These are phyloP conservation scores for Orthonychiurus folsomi DNA, from an alignment of 2,888 invertebrate genomes.

Conservation along the genomic window DNA sequence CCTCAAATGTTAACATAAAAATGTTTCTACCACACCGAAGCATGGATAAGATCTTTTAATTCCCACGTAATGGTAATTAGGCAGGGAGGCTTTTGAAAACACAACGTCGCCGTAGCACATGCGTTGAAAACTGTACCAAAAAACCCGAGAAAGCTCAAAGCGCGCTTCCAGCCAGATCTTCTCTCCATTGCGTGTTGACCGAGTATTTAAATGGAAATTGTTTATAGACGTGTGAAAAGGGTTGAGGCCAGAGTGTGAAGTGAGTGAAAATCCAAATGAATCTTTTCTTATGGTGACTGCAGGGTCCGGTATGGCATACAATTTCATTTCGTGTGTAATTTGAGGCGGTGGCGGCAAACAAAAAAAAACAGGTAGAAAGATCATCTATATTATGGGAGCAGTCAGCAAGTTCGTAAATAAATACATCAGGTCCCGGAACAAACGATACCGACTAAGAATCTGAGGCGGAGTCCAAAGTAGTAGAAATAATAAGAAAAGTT, in stretches of 20 bases:
- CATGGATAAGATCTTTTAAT: slow-evolving; percentile 2
- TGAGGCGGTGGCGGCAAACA: neutral
- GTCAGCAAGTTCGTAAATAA: neutral
- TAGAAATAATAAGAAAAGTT: neutral
- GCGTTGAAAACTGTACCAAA: too few relatives aligned
- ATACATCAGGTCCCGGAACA: neutral
- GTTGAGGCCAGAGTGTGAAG: neutral
- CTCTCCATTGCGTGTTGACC: neutral
- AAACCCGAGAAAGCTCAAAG: neutral
- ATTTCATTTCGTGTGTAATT: neutral
- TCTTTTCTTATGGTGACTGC: neutral
- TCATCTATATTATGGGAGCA: too few relatives aligned
- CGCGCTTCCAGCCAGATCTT: too few relatives aligned
- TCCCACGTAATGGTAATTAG: neutral
- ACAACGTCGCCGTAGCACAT: too few relatives aligned
- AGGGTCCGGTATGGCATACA: neutral
- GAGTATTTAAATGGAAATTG: neutral
- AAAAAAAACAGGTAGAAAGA: too few relatives aligned
- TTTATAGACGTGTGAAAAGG: neutral
- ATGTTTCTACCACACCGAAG: too few relatives aligned
- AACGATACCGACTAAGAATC: neutral
- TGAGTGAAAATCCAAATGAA: neutral
- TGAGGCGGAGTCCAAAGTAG: too few relatives aligned
- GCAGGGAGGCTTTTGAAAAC: neutral
- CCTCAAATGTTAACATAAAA: too few relatives aligned